Evolutionary conservation across 2,888 invertebrate species (phyloP).

Genomic region (Liodrosophila aerea): DNA sequence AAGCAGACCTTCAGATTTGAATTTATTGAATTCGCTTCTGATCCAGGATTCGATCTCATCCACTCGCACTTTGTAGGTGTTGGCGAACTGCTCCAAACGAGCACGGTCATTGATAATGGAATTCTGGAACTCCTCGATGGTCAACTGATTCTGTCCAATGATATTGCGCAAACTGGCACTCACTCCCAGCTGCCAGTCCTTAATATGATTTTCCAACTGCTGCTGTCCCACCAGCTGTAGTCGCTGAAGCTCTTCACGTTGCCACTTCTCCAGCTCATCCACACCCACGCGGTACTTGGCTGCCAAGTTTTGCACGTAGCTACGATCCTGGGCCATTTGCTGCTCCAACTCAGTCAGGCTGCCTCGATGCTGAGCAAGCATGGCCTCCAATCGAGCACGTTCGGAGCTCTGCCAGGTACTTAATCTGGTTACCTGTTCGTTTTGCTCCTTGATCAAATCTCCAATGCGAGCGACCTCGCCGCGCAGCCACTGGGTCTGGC

Average conservation of each 20-base stretch:
- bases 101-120: conserved; percentile 78
- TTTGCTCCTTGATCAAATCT: conserved; percentile 75
- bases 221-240: conserved; percentile 69
- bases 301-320: conserved; percentile 75
- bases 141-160: conserved; percentile 76
- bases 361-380: conserved; percentile 77
- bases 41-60: conserved; percentile 81
- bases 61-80: conserved; percentile 78
- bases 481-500: conserved; percentile 79
- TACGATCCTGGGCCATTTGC: conserved; percentile 76
- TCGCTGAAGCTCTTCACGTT: conserved; percentile 77
- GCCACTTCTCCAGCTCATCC: conserved; percentile 81
- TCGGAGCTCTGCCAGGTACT: conserved; percentile 80
- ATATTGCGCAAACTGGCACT: conserved; percentile 73
- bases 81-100: conserved; percentile 74
- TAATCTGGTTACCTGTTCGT: conserved; percentile 77
- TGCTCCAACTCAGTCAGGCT: conserved; percentile 75
- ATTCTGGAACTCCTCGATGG: conserved; percentile 80
- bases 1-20: conserved; percentile 78
- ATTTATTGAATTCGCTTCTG: conserved; percentile 73
- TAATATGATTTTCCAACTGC: conserved; percentile 71
- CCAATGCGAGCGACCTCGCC: conserved; percentile 76
- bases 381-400: conserved; percentile 74
- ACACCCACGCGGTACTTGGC: conserved; percentile 79
- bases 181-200: conserved; percentile 79